Percentiles rank a stretch among this genome's conserved stretches.
Evolutionary conservation across 2,113 vertebrate species (phyloP).

Genomic region (Semnornis frantzii): DNA sequence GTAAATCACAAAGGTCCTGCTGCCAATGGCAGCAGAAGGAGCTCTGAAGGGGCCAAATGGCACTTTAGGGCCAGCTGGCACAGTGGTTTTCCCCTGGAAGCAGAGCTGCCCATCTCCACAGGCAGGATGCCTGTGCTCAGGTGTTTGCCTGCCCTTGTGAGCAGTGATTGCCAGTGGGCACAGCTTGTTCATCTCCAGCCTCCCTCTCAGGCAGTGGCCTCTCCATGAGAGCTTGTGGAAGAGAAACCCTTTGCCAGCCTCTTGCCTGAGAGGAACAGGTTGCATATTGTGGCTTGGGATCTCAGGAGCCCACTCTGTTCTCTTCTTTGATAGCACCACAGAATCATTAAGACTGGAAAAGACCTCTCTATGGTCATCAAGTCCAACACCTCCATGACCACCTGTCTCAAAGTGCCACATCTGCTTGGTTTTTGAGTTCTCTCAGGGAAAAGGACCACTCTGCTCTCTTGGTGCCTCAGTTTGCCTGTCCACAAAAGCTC

Average conservation of each 20-base stretch:
- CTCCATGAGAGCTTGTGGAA: not conserved
- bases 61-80: slow-evolving; percentile 16
- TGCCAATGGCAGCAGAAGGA: not conserved
- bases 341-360: too few species aligned
- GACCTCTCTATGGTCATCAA: too few species aligned
- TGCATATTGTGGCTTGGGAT: not conserved
- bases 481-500: not conserved
- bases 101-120: not conserved
- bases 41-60: not conserved
- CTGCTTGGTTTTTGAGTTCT: not conserved
- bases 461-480: not conserved
- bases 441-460: not conserved
- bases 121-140: not conserved
- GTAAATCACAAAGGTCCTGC: slow-evolving; percentile 32
- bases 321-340: not conserved
- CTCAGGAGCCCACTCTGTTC: not conserved
- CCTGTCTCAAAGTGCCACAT: too few species aligned
- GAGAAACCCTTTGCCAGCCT: not conserved
- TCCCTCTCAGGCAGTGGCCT: not conserved
- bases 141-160: not conserved
- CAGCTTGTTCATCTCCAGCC: not conserved
- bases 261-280: not conserved
- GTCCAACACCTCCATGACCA: too few species aligned
- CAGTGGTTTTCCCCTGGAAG: not conserved
- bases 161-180: accelerated